These are phyloP conservation scores for Oceanodroma tethys DNA, from an alignment of 2,113 vertebrate species.

Conservation along the genomic window DNA sequence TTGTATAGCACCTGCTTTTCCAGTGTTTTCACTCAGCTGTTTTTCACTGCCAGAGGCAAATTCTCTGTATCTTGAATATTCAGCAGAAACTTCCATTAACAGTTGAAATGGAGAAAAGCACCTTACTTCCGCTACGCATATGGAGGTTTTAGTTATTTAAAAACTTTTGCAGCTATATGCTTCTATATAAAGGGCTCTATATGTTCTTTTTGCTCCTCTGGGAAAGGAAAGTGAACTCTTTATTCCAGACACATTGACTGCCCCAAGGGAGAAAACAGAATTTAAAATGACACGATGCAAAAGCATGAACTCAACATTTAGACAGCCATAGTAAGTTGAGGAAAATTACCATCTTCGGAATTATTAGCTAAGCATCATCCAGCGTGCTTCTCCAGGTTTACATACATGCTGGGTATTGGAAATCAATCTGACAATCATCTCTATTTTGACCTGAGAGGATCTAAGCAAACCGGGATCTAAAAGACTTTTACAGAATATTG, in stretches of 20 bases:
- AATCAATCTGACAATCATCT: neutral
- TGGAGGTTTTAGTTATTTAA: neutral
- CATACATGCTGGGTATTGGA: neutral
- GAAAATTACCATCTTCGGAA: neutral
- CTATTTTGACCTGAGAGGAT: neutral
- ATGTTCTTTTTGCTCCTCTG: neutral
- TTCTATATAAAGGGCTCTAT: neutral
- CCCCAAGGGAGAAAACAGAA: neutral
- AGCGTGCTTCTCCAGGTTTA: neutral
- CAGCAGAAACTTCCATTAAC: neutral
- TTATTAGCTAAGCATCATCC: neutral
- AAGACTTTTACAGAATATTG: neutral
- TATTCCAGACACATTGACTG: neutral
- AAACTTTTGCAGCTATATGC: neutral
- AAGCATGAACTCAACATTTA: neutral
- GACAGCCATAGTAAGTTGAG: neutral
- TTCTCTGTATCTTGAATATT: neutral
- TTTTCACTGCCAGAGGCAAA: neutral
- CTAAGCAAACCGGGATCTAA: neutral
- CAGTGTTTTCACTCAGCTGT: neutral
- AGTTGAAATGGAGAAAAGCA: neutral
- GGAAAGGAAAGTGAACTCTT: neutral
- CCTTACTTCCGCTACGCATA: neutral
- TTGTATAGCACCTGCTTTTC: neutral
- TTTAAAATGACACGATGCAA: neutral